Percentiles rank a stretch among this genome's conserved stretches.
Evolutionary conservation across 2,888 invertebrate species (phyloP).

Genomic region (Aphelenchoides bicaudatus): DNA sequence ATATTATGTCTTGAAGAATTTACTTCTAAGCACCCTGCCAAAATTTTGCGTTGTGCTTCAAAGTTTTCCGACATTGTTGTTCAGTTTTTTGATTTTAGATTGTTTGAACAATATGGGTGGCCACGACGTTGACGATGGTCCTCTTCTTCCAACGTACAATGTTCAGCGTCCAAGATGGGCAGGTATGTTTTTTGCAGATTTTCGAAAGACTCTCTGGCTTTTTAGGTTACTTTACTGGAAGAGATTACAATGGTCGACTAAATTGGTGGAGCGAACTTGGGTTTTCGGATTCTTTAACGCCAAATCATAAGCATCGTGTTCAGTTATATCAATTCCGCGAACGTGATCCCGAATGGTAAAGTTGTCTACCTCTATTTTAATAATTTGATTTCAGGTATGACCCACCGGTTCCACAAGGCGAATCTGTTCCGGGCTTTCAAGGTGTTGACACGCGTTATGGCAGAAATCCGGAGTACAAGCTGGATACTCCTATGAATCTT

Average conservation of each 20-base stretch:
- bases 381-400: slow-evolving; percentile 33
- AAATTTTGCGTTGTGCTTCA: slow-evolving; percentile 1
- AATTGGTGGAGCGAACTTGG: slow-evolving; percentile 57
- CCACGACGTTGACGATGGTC: slow-evolving; percentile 37
- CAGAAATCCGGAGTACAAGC: slow-evolving; percentile 45
- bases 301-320: slow-evolving; percentile 18
- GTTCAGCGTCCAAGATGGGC: slow-evolving; percentile 53
- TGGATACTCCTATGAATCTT: slow-evolving; percentile 47
- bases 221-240: slow-evolving; percentile 11
- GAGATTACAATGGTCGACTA: slow-evolving; percentile 47
- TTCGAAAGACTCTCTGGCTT: neutral
- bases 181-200: slow-evolving; percentile 31
- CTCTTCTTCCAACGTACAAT: slow-evolving; percentile 43
- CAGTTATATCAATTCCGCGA: slow-evolving; percentile 28
- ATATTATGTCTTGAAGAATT: neutral
- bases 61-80: neutral
- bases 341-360: slow-evolving; percentile 50
- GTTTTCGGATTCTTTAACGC: slow-evolving; percentile 35
- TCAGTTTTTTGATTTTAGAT: slow-evolving; percentile 5
- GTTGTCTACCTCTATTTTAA: slow-evolving; percentile 24
- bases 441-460: slow-evolving; percentile 50
- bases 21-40: too few species aligned
- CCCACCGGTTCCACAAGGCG: slow-evolving; percentile 51
- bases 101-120: slow-evolving; percentile 6
- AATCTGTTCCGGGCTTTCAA: slow-evolving; percentile 49